These are phyloP conservation scores for Odontomachus brunneus DNA, from an alignment of 1,140 invertebrate genomes.

Conservation along the genomic window DNA sequence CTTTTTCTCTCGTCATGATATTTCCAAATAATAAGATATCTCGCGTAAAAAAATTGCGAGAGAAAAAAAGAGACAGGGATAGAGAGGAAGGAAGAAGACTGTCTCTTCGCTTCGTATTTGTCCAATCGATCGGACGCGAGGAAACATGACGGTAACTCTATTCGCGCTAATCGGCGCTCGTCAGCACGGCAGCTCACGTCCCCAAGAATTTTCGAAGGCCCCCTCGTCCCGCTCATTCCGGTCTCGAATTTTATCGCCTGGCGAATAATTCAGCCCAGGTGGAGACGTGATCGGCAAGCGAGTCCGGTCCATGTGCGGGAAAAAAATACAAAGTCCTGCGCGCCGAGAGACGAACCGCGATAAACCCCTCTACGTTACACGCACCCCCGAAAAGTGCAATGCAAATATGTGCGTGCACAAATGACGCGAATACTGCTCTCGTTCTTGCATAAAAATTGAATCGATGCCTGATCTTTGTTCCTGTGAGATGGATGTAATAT, in stretches of 20 bases:
- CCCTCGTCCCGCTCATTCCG: slow-evolving; percentile 2
- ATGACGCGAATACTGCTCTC: background rate
- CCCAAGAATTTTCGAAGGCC: slow-evolving; percentile 54
- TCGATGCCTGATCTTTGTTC: no score
- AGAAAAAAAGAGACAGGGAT: no score
- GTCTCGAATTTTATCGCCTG: slow-evolving; percentile 49
- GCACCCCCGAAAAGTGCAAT: no score
- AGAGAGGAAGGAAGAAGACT: background rate
- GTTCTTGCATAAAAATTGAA: background rate
- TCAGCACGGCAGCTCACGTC: slow-evolving; percentile 47
- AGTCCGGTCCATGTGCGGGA: slow-evolving; percentile 52
- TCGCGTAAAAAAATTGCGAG: slow-evolving; percentile 8
- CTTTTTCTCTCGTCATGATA: background rate
- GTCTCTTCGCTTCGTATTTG: slow-evolving; percentile 22
- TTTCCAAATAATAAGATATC: slow-evolving; percentile 17
- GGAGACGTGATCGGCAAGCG: slow-evolving; percentile 60
- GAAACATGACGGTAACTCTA: slow-evolving; percentile 18
- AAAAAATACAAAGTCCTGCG: slow-evolving; percentile 44
- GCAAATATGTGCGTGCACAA: no score
- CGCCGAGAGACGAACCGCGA: background rate
- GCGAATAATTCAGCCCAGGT: slow-evolving; percentile 55
- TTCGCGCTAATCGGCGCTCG: slow-evolving; percentile 55
- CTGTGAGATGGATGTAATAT: no score
- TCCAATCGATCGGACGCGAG: slow-evolving; percentile 41
- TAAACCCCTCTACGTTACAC: no score